These are phyloP conservation scores for Thinocorus orbignyianus DNA, from an alignment of 2,113 vertebrate genomes.

Conservation along the genomic window DNA sequence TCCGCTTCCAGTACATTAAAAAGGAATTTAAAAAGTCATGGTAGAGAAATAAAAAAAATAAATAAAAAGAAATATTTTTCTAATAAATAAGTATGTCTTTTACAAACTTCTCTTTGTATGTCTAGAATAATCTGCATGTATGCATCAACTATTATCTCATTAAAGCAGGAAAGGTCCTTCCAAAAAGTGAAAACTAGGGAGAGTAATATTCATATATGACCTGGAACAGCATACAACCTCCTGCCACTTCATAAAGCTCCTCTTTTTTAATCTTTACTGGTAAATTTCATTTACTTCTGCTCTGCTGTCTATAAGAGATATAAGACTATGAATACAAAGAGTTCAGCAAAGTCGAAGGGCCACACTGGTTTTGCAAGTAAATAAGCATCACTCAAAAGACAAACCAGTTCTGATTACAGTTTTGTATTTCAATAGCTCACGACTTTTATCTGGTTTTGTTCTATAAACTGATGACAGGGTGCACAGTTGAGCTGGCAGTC, in stretches of 20 bases:
- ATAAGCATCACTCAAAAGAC: conserved; percentile 67
- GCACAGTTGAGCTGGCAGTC: conserved; percentile 65
- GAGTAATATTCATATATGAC: not conserved
- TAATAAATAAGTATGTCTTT: not conserved
- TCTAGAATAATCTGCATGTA: not conserved
- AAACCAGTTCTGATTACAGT: conserved; percentile 72
- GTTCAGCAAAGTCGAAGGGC: not conserved
- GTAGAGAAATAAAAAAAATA: not conserved
- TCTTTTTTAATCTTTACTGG: not conserved
- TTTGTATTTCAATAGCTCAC: conserved; percentile 52
- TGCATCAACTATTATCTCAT: not conserved
- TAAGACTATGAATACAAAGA: not conserved
- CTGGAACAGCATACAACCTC: not conserved
- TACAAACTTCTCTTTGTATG: not conserved
- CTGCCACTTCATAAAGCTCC: not conserved
- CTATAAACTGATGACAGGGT: conserved; percentile 66
- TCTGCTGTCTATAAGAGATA: not conserved
- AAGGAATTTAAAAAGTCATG: not conserved
- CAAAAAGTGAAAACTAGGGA: not conserved
- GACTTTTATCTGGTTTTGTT: conserved; percentile 62
- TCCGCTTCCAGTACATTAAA: not conserved
- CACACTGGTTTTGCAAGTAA: conserved; percentile 9
- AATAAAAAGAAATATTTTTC: not conserved
- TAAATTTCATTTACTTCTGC: not conserved
- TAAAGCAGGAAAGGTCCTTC: not conserved